Evolutionary conservation across 2,113 vertebrate species (phyloP), one percentile per base, ranked within the genome.

Genomic region (Strix aluco): DNA sequence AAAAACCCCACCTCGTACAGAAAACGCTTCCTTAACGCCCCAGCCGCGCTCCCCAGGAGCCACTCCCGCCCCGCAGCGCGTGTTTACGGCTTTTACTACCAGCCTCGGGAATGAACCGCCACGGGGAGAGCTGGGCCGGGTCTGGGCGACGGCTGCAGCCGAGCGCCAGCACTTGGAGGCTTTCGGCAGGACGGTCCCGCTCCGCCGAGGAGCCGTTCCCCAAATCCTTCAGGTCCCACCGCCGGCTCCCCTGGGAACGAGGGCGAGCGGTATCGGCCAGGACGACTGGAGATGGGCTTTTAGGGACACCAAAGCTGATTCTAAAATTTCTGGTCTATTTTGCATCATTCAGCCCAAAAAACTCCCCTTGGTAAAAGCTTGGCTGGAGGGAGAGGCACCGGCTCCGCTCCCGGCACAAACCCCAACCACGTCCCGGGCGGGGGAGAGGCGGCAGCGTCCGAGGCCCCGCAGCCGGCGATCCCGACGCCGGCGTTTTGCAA

Each of bases 201-300:
- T 79, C 73, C 3, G 0, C 61, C 46, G 30, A 16, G 47, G 32
- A 18, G 13, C 9, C 4, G 0, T 40, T 90, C 42, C 69, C 55
- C n/a, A 58, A 75, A 54, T 36, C 62, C 55, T 71, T 71, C 36
- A 18, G 36, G 34, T 42, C 61, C 78, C n/a, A 47, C 38, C 6
- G 0, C 49, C 2, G 0, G 10, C 11, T 34, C 51, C 40, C 58
- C 32, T 4, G 27, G 46, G 6, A 65, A 32, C 0, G 6, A 42
- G 19, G 32, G 26, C 0, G 1, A 34, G 67, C 2, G 1, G 11
- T 4, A 11, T 9, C 2, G 1, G 40, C 5, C 1, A 6, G 40
- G 34, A n/a, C 2, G 2, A 10, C 32, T 0, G 25, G 5, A 32
- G 36, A 16, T 0, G 1, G 21, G n/a, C 8, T 62, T 23, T 49